These are phyloP conservation scores for Protonibea diacanthus DNA, from an alignment of 2,797 vertebrate species.

Conservation along the genomic window DNA sequence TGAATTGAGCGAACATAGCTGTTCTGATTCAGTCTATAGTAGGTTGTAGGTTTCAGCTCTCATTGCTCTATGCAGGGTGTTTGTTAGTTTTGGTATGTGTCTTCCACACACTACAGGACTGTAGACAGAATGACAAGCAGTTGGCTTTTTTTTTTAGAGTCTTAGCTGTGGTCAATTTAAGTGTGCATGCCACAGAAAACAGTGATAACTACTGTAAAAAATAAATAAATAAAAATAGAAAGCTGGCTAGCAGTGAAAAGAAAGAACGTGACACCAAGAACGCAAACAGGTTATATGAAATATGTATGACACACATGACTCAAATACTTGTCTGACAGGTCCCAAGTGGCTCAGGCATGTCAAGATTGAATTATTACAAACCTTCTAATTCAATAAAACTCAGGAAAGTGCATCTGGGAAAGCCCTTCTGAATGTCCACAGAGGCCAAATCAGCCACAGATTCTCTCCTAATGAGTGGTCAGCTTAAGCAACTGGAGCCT, in stretches of 20 bases:
- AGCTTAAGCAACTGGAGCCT: constrained; percentile 39
- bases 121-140: constrained; percentile 1
- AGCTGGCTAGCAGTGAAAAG: not conserved
- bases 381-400: constrained; percentile 16
- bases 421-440: constrained; percentile 2
- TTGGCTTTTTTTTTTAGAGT: constrained; percentile 13
- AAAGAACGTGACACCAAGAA: not conserved
- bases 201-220: not conserved
- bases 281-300: constrained; percentile 5
- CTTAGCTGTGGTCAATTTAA: not conserved
- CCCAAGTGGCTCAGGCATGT: not conserved
- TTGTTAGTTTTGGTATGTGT: constrained; percentile 15
- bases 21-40: not conserved
- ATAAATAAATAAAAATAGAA: not conserved
- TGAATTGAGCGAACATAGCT: not conserved
- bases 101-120: not conserved
- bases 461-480: constrained; percentile 6
- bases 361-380: constrained; percentile 3
- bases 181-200: not conserved
- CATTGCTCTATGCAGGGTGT: not conserved
- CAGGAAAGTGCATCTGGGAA: constrained; percentile 6
- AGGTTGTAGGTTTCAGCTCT: not conserved
- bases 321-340: not conserved
- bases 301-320: constrained; percentile 12
- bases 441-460: constrained; percentile 16